Conservation (phyloP, 2,888 invertebrate genomes). For the Onchidella celtica region DNA sequence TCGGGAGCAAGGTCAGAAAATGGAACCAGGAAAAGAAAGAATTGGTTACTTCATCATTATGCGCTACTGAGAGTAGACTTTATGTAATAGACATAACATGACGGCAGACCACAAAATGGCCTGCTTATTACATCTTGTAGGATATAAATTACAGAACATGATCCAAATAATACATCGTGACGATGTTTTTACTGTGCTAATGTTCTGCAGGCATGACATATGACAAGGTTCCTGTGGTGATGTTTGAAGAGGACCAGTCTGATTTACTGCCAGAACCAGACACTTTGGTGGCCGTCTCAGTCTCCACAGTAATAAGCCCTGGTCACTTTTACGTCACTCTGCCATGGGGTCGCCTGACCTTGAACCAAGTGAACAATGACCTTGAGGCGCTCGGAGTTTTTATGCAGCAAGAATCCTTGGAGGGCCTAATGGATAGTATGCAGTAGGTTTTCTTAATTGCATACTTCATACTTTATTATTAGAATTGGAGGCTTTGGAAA, state of each 20-base stretch:
- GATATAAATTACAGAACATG: no score
- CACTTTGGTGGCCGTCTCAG: slow-evolving; percentile 71
- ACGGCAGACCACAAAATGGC: no score
- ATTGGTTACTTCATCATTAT: no score
- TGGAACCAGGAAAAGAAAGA: no score
- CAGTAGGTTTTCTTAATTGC: slow-evolving; percentile 22
- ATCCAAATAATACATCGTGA: no score
- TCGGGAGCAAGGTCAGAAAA: no score
- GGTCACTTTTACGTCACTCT: slow-evolving; percentile 76
- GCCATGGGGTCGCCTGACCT: slow-evolving; percentile 70
- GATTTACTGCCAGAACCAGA: slow-evolving; percentile 65
- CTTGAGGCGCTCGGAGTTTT: neutral
- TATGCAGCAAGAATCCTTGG: slow-evolving; percentile 24
- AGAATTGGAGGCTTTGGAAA: no score
- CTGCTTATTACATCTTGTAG: no score
- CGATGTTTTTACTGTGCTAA: no score
- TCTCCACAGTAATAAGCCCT: slow-evolving; percentile 72
- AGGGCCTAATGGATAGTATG: slow-evolving; percentile 38
- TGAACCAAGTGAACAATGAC: slow-evolving; percentile 52
- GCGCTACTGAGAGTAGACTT: no score
- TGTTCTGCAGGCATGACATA: neutral
- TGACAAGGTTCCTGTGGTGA: slow-evolving; percentile 56
- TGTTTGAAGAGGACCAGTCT: slow-evolving; percentile 61
- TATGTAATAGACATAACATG: no score
- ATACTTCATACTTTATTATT: no score